Conservation (phyloP, 2,888 invertebrate species). For the Acholoe squamosa region DNA sequence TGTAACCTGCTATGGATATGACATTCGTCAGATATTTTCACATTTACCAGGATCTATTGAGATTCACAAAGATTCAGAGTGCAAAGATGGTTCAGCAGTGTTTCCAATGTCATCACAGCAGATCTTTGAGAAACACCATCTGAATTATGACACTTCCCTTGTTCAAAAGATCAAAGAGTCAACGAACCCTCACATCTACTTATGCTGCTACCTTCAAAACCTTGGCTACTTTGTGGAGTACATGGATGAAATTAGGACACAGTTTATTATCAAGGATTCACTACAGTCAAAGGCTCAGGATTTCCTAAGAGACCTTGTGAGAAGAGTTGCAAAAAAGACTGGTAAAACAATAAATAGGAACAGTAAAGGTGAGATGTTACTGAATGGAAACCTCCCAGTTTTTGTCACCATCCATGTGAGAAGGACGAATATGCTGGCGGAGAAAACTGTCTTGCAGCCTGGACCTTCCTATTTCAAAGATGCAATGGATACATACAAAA, state of each 20-base stretch:
- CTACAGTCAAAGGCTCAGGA: not conserved
- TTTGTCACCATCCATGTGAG: not conserved
- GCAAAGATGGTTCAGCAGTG: not conserved
- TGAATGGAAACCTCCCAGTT: not conserved
- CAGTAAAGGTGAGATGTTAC: not conserved
- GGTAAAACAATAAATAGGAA: too few species aligned
- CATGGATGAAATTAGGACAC: not conserved
- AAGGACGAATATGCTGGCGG: not conserved
- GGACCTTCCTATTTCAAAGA: not conserved
- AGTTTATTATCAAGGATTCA: not conserved
- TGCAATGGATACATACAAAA: not conserved
- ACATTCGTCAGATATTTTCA: not conserved
- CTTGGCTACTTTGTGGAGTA: not conserved
- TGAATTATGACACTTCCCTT: not conserved
- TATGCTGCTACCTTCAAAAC: conserved; percentile 1
- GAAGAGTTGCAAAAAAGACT: too few species aligned
- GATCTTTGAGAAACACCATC: not conserved
- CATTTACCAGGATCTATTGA: not conserved
- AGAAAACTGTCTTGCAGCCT: not conserved
- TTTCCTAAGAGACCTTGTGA: not conserved
- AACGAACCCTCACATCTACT: not conserved
- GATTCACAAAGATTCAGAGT: not conserved
- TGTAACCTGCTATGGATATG: not conserved
- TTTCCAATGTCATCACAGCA: too few species aligned
- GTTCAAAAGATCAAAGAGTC: not conserved